phyloP scores from a whole-genome alignment of 2,113 vertebrate genomes.

The Phylloscopus whistleri region DNA sequence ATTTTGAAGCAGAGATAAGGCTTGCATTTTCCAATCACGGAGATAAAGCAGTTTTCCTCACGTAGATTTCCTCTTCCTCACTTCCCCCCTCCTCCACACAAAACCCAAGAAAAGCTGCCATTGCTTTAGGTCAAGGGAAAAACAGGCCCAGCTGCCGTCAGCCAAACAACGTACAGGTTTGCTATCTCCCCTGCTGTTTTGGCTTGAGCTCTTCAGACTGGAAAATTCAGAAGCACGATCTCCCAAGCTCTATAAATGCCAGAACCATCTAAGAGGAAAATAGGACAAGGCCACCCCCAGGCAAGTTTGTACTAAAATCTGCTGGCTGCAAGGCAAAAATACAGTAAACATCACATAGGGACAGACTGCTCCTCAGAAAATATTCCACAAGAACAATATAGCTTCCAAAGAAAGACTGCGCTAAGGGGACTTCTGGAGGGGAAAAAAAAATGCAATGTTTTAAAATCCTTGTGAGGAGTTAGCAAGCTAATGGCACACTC shows the following conservation, averaged over 20 bases:
- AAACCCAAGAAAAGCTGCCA: conserved; percentile 53
- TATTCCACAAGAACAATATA: conserved; percentile 46
- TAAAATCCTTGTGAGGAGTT: conserved; percentile 20
- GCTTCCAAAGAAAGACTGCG: background rate
- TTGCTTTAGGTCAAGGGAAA: conserved; percentile 68
- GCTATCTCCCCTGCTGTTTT: conserved; percentile 63
- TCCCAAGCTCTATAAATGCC: conserved; percentile 66
- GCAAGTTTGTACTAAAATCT: conserved; percentile 70
- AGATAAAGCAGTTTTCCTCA: background rate
- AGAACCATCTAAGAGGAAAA: conserved; percentile 69
- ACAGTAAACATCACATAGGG: conserved; percentile 59
- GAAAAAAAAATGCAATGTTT: conserved; percentile 20
- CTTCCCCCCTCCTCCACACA: background rate
- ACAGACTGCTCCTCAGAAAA: conserved; percentile 60
- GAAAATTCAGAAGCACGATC: conserved; percentile 67
- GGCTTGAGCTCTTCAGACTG: conserved; percentile 61
- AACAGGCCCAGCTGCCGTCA: conserved; percentile 60
- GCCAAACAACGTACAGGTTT: conserved; percentile 66
- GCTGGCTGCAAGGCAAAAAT: conserved; percentile 45
- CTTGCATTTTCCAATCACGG: background rate
- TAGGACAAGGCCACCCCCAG: conserved; percentile 65
- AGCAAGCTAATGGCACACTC: conserved; percentile 43
- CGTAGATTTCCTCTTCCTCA: background rate
- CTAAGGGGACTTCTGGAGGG: background rate
- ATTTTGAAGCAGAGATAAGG: rapidly evolving